Percentiles rank a stretch among this genome's conserved stretches.
These are phyloP conservation scores for Drusus annulatus DNA, from an alignment of 1,140 invertebrate genomes.

Conservation along the genomic window DNA sequence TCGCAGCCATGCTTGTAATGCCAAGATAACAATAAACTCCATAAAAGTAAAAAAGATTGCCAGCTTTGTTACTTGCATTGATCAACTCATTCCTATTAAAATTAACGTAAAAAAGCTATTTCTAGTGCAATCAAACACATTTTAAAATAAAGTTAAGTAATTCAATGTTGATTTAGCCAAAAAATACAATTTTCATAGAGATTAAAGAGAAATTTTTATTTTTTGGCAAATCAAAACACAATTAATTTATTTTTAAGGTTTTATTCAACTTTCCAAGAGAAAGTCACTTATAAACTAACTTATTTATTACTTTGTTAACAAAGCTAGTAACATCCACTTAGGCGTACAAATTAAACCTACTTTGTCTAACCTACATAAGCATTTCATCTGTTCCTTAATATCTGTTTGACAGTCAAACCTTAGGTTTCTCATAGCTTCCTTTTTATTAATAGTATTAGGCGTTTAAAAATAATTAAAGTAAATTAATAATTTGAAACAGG, in stretches of 20 bases:
- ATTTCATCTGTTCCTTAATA: constrained; percentile 6
- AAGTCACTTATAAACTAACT: neutral
- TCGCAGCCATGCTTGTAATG: too few species aligned
- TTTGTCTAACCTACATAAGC: neutral
- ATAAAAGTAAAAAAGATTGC: too few species aligned
- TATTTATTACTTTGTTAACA: constrained; percentile 19
- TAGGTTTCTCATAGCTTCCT: constrained; percentile 16
- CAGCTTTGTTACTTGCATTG: too few species aligned
- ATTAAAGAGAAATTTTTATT: too few species aligned
- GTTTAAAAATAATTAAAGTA: constrained; percentile 17
- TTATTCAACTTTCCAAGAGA: too few species aligned
- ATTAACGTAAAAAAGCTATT: constrained; percentile 38
- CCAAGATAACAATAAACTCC: too few species aligned
- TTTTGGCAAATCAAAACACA: too few species aligned
- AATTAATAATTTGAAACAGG: neutral
- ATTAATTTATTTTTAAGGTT: too few species aligned
- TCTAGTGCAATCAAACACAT: constrained; percentile 3
- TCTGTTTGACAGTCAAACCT: constrained; percentile 31
- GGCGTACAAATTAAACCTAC: neutral
- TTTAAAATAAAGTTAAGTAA: too few species aligned
- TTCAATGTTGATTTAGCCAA: too few species aligned
- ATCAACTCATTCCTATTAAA: neutral
- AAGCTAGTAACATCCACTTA: constrained; percentile 6
- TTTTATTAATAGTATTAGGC: neutral
- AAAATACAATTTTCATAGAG: too few species aligned